Conservation (phyloP, 1,140 invertebrate species). For the Pseudoatta argentina region DNA sequence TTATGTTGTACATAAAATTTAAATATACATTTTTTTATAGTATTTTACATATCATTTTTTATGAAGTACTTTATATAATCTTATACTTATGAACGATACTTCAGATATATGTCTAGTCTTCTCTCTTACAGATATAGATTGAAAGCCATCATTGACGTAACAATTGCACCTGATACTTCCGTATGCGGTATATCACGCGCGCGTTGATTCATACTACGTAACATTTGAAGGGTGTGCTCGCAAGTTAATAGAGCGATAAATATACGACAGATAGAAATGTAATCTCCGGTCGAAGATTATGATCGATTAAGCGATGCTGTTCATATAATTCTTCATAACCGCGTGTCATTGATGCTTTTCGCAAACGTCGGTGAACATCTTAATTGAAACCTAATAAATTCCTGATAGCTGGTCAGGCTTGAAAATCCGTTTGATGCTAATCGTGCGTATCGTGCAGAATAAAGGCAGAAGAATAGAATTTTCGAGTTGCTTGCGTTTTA, state of each 20-base stretch:
- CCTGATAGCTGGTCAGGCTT: slow-evolving; percentile 9
- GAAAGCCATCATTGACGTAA: slow-evolving; percentile 21
- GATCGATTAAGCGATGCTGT: slow-evolving; percentile 17
- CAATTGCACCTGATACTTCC: slow-evolving; percentile 39
- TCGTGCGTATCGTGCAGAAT: neutral
- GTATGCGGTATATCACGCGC: slow-evolving; percentile 4
- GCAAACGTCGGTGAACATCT: neutral
- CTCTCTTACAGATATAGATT: neutral
- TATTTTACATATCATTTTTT: too few relatives aligned
- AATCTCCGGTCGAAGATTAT: slow-evolving; percentile 57
- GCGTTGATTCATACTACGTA: slow-evolving; percentile 11
- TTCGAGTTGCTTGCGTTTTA: neutral
- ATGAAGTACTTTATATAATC: neutral
- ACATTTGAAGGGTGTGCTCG: neutral
- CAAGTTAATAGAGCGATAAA: slow-evolving; percentile 61
- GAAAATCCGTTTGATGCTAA: slow-evolving; percentile 7
- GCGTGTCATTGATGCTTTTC: slow-evolving; percentile 46
- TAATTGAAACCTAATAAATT: slow-evolving; percentile 49
- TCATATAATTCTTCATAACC: slow-evolving; percentile 23
- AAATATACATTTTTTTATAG: neutral
- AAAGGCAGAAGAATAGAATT: neutral
- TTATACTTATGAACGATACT: neutral
- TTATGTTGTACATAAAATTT: neutral
- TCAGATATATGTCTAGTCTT: neutral
- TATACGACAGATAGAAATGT: slow-evolving; percentile 47